Conservation (phyloP, 2,797 vertebrate species). For the Bothrops alternatus region DNA sequence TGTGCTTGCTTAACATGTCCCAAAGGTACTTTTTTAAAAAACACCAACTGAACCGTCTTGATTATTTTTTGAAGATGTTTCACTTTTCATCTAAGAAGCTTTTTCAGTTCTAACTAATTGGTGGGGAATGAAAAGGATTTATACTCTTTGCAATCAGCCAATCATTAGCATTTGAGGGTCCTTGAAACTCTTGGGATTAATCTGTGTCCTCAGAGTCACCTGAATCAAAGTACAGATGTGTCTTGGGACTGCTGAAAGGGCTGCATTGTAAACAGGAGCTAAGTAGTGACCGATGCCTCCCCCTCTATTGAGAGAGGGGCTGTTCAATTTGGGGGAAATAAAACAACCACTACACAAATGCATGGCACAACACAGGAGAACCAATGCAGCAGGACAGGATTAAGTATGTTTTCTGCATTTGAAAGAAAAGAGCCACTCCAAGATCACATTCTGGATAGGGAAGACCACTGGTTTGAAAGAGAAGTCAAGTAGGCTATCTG, state of each 20-base stretch:
- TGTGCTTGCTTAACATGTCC: neutral
- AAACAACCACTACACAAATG: neutral
- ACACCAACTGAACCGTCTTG: neutral
- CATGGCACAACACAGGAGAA: neutral
- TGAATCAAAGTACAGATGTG: neutral
- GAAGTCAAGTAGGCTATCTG: neutral
- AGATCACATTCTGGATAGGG: neutral
- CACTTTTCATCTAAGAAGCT: neutral
- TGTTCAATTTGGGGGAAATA: neutral
- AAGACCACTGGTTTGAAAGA: neutral
- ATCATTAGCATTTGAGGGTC: neutral
- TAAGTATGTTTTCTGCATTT: neutral
- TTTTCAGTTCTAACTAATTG: neutral
- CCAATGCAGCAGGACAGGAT: neutral
- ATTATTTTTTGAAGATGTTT: neutral
- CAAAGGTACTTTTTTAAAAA: neutral
- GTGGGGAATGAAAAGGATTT: neutral
- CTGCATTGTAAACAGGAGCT: neutral
- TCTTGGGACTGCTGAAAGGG: neutral
- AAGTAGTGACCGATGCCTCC: neutral
- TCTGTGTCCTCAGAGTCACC: neutral
- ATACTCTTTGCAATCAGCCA: neutral
- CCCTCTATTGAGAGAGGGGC: neutral
- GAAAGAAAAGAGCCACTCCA: neutral
- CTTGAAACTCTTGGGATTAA: neutral